These are phyloP conservation scores for Pardalotus punctatus DNA, from an alignment of 2,113 vertebrate genomes.

Conservation along the genomic window DNA sequence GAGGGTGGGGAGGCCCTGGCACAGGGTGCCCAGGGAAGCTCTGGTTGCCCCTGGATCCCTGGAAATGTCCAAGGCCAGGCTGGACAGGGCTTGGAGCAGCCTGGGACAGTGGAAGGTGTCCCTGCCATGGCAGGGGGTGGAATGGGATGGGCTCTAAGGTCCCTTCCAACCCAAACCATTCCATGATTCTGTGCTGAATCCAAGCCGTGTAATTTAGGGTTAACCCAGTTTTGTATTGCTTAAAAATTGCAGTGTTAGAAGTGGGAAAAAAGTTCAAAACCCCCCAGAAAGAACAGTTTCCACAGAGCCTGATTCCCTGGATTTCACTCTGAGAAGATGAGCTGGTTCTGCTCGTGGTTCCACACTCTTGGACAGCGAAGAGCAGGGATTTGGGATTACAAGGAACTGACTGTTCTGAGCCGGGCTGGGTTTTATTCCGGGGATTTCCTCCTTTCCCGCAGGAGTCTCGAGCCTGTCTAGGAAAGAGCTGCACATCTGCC, in stretches of 20 bases:
- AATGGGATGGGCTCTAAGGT: accelerated
- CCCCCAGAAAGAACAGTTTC: accelerated
- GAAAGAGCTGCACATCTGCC: background rate
- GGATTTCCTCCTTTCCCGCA: background rate
- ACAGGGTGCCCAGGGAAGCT: background rate
- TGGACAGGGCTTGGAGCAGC: background rate
- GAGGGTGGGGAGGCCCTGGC: background rate
- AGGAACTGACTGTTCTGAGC: background rate
- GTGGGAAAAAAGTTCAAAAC: no score
- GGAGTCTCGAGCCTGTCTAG: accelerated
- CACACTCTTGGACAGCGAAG: background rate
- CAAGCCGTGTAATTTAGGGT: background rate
- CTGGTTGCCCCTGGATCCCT: background rate
- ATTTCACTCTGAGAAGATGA: background rate
- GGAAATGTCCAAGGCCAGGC: background rate
- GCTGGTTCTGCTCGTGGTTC: background rate
- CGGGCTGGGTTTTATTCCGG: background rate
- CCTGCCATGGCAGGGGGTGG: background rate
- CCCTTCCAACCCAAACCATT: background rate
- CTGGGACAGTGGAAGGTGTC: background rate
- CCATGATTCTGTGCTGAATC: background rate
- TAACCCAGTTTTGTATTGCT: background rate
- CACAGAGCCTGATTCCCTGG: background rate
- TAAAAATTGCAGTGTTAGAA: background rate
- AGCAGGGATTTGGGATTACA: background rate